These are phyloP conservation scores for Cactoblastis cactorum DNA, from an alignment of 2,888 invertebrate species.

Conservation along the genomic window DNA sequence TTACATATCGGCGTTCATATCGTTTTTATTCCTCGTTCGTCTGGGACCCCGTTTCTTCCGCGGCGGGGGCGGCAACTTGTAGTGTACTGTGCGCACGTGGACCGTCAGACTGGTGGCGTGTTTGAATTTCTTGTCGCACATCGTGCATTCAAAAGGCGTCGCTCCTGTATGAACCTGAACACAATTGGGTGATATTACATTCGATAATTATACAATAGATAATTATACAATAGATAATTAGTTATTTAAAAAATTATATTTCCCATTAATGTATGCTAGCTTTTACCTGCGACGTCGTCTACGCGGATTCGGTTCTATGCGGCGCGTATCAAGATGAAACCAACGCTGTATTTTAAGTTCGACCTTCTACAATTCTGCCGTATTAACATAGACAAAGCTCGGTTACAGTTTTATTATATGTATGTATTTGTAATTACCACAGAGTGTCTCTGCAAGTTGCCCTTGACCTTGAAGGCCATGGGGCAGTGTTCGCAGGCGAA, in stretches of 20 bases:
- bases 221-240: too few species aligned
- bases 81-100: conserved; percentile 23
- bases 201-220: too few species aligned
- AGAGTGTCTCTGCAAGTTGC: conserved; percentile 10
- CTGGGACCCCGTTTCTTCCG: conserved; percentile 10
- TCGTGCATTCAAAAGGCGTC: conserved; percentile 21
- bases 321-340: too few species aligned
- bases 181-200: too few species aligned
- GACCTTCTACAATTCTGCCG: too few species aligned
- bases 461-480: conserved; percentile 17
- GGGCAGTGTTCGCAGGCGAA: conserved; percentile 18
- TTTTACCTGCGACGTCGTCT: too few species aligned
- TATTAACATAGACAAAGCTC: background rate
- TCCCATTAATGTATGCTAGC: too few species aligned
- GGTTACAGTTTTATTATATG: too few species aligned
- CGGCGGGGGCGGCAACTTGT: conserved; percentile 23
- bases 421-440: too few species aligned
- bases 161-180: conserved; percentile 25
- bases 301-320: too few species aligned
- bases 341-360: too few species aligned
- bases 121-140: conserved; percentile 25
- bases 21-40: background rate
- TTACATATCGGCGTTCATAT: background rate
- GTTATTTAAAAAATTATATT: too few species aligned
- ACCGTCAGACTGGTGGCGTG: conserved; percentile 22